Evolutionary conservation across 1,140 invertebrate species (phyloP).

Genomic region (Drosophila lini): DNA sequence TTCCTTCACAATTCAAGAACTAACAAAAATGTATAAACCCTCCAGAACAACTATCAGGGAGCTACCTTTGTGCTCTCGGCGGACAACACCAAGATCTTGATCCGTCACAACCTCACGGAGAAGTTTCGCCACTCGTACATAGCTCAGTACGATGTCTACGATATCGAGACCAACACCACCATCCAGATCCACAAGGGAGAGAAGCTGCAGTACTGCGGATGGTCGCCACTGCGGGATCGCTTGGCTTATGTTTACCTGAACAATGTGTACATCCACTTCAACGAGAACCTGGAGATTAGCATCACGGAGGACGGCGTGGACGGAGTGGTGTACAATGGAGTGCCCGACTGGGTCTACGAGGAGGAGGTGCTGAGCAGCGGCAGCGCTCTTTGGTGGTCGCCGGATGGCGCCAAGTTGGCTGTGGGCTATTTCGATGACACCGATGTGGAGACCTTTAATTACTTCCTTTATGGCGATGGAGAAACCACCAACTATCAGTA

Average conservation of each 20-base stretch:
- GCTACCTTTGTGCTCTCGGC: constrained; percentile 67
- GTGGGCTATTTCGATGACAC: constrained; percentile 94
- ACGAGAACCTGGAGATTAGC: constrained; percentile 83
- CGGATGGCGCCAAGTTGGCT: constrained; percentile 90
- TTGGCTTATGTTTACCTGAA: constrained; percentile 92
- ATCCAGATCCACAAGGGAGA: constrained; percentile 85
- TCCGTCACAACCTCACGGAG: constrained; percentile 69
- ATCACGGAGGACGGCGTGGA: constrained; percentile 87
- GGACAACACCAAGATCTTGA: constrained; percentile 74
- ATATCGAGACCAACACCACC: constrained; percentile 71
- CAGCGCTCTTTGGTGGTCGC: constrained; percentile 95
- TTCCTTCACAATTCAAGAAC: background rate
- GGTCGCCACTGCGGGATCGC: constrained; percentile 89
- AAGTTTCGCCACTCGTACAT: constrained; percentile 78
- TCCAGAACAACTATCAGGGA: constrained; percentile 60
- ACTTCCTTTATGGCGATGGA: constrained; percentile 88
- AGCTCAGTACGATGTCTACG: constrained; percentile 79
- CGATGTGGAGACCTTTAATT: constrained; percentile 87
- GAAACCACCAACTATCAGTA: constrained; percentile 90
- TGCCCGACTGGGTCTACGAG: constrained; percentile 92
- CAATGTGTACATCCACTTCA: constrained; percentile 88
- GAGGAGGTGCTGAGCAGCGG: constrained; percentile 95
- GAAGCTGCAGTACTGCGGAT: constrained; percentile 88
- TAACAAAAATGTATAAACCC: background rate
- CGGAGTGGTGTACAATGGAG: constrained; percentile 90